Evolutionary conservation across 2,888 invertebrate species (phyloP).

Genomic region (Nemurella pictetii): DNA sequence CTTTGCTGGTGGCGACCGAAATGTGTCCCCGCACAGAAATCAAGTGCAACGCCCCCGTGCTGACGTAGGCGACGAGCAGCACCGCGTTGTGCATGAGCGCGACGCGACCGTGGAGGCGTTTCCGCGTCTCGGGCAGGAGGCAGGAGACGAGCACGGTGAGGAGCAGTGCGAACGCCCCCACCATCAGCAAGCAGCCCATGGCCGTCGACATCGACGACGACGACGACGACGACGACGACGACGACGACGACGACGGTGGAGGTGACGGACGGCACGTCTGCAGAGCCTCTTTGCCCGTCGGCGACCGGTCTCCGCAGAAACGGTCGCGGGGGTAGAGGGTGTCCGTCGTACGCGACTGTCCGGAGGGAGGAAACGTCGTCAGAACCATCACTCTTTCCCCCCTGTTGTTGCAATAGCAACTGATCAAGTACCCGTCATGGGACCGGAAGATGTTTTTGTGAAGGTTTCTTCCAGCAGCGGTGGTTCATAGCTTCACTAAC

Average conservation of each 20-base stretch:
- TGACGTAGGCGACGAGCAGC: constrained; percentile 11
- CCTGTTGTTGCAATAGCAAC: no score
- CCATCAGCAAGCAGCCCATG: not conserved
- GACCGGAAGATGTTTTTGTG: no score
- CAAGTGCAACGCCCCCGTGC: not conserved
- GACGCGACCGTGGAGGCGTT: constrained; percentile 1
- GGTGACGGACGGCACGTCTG: not conserved
- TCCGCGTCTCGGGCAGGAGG: not conserved
- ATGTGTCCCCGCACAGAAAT: not conserved
- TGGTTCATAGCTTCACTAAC: no score
- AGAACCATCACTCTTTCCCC: no score
- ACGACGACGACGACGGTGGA: not conserved
- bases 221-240: not conserved
- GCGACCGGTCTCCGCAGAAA: not conserved
- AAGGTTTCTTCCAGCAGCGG: no score
- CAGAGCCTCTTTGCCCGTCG: not conserved
- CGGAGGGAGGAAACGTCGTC: not conserved
- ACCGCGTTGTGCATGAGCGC: constrained; percentile 13
- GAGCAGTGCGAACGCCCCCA: not conserved
- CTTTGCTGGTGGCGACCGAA: not conserved
- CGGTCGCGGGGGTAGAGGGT: not conserved
- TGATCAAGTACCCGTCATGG: no score
- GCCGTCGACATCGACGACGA: not conserved
- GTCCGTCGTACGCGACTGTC: not conserved
- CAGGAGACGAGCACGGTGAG: not conserved